Conservation (phyloP, 2,888 invertebrate genomes). For the Lithophane socia region DNA sequence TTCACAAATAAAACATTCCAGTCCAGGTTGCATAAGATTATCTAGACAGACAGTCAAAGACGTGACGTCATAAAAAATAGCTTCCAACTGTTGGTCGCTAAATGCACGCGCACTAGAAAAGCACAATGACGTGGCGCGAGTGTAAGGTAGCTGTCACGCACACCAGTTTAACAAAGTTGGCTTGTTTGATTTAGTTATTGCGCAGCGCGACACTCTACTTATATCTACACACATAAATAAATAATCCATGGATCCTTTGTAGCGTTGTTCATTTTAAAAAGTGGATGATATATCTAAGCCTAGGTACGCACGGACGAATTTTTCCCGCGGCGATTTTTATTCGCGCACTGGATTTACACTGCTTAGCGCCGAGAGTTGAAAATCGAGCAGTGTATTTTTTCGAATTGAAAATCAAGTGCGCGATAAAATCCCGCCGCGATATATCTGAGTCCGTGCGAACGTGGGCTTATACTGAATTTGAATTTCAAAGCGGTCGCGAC, state of each 20-base stretch:
- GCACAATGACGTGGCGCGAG: no score
- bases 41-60: no score
- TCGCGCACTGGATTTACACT: not conserved
- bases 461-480: conserved; percentile 42
- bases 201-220: no score
- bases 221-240: no score
- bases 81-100: no score
- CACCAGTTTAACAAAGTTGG: no score
- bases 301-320: not conserved
- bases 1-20: not conserved
- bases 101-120: no score
- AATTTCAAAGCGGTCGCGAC: conserved; percentile 39
- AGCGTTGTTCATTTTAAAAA: conserved; percentile 32
- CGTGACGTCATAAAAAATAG: no score
- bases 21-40: not conserved
- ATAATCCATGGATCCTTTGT: conserved; percentile 2
- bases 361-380: not conserved
- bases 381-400: not conserved
- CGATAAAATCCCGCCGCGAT: no score
- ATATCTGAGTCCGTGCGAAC: not conserved
- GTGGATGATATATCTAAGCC: not conserved
- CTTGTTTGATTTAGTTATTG: no score
- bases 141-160: no score
- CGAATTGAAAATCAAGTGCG: not conserved
- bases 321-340: not conserved